These are phyloP conservation scores for Ptilodon capucinus DNA, from an alignment of 2,888 invertebrate genomes.

Conservation along the genomic window DNA sequence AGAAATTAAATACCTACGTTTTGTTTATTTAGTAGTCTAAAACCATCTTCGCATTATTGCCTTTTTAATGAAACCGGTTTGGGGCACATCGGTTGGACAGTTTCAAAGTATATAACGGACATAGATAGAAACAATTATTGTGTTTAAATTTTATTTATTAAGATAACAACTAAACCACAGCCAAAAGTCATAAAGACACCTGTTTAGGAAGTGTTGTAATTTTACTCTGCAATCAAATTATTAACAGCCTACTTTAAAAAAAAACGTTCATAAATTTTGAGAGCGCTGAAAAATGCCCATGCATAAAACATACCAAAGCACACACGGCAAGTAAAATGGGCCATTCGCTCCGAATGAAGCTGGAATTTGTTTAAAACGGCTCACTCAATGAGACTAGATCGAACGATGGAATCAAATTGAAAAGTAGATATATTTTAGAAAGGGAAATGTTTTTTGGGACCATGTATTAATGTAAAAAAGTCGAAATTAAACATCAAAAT, in stretches of 20 bases:
- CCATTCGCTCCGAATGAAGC: slow-evolving; percentile 26
- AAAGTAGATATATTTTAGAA: slow-evolving; percentile 12
- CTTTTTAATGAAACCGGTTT: no score
- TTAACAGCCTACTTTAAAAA: slow-evolving; percentile 12
- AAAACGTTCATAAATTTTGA: slow-evolving; percentile 24
- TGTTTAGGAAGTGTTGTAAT: background rate
- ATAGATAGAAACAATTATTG: no score
- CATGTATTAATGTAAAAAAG: no score
- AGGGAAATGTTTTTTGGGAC: no score
- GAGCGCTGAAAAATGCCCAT: slow-evolving; percentile 31
- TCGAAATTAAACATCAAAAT: no score
- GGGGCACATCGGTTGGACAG: no score
- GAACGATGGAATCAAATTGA: slow-evolving; percentile 24
- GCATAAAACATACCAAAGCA: slow-evolving; percentile 36
- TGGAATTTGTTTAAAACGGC: slow-evolving; percentile 34
- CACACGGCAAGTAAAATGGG: slow-evolving; percentile 22
- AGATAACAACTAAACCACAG: no score
- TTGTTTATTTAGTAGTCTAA: no score
- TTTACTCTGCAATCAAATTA: background rate
- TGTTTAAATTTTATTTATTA: no score
- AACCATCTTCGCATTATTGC: no score
- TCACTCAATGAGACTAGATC: slow-evolving; percentile 14
- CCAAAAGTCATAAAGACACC: background rate
- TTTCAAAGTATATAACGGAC: no score
- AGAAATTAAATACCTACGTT: no score